Conservation (phyloP, 2,888 invertebrate species). For the Trichogramma evanescens region DNA sequence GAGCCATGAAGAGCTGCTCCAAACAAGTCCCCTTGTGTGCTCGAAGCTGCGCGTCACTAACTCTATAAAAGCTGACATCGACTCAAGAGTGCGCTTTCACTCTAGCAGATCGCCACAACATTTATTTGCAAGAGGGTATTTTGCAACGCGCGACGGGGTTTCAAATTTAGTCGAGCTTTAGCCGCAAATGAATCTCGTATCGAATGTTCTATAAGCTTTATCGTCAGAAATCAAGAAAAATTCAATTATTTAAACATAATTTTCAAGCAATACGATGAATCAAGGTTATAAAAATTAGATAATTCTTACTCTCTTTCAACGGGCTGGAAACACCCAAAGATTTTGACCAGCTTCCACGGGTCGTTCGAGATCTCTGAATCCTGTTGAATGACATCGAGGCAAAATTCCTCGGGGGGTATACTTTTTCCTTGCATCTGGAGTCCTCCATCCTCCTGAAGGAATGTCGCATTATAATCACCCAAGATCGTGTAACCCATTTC, state of each 20-base stretch:
- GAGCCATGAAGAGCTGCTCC: too few species aligned
- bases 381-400: conserved; percentile 37
- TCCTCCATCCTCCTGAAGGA: conserved; percentile 52
- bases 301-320: conserved; percentile 43
- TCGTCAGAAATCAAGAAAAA: not conserved
- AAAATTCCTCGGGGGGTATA: conserved; percentile 45
- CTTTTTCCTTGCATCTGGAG: conserved; percentile 49
- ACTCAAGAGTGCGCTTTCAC: too few species aligned
- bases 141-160: not conserved
- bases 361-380: conserved; percentile 33
- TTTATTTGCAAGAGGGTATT: not conserved
- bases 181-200: too few species aligned
- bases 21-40: too few species aligned
- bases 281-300: not conserved
- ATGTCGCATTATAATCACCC: conserved; percentile 53
- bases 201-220: too few species aligned
- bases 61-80: too few species aligned
- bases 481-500: conserved; percentile 53
- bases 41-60: too few species aligned
- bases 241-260: not conserved
- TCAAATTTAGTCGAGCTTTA: too few species aligned
- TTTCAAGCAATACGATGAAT: too few species aligned
- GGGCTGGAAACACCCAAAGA: conserved; percentile 59
- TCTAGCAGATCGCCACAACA: not conserved
- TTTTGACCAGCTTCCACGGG: conserved; percentile 47